Base-by-base conservation (phyloP, 2,797 vertebrate species). In the Peromyscus melanophrys region DNA sequence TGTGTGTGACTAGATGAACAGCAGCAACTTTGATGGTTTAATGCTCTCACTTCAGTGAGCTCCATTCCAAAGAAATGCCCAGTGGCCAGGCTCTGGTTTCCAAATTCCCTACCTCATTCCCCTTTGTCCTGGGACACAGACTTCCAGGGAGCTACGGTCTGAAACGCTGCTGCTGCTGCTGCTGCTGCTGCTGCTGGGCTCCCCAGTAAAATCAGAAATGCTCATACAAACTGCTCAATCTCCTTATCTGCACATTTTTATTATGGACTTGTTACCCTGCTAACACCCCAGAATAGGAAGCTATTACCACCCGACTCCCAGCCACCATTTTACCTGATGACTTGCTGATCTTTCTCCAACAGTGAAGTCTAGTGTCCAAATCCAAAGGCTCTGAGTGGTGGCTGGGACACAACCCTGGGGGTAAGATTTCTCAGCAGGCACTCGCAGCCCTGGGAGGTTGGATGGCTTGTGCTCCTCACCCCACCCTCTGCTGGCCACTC, bases 41-140 rank as follows among this genome's bases (percentile, higher is more conserved):
- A 19, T 2, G 23, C 34, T 65, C 55, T 37, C 46, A 9, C 40
- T 43, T 52, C 12, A 57, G 29, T 17, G 65, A 87, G 81, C 89
- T 96, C 93, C 80, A 57, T 84, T 94, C 77, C 69, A 59, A 76
- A 55, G 92, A 65, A 67, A 57, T 67, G 57, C 94, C 94, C 95
- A 93, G 85, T 67, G 29, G 29, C 12, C 23, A 31, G 9, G 11
- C 71, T 91, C 86, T 57, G 12, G 23, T 75, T 34, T 52, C 80
- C 55, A 67, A 40, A 43, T 43, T 17, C 59, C 49, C 43, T 23
- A 46, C 17, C 57, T 31, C 65, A 11, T 0, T 14, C 27, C 40
- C 61, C 29, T 19, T 16, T n/a, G 75, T 92, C 78, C 75, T 76
- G 49, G 71, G 80, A 55, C 10, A 27, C 80, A n/a, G 67, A 7